Percentiles rank a stretch among this genome's conserved stretches.
These are phyloP conservation scores for Trichogramma pretiosum DNA, from an alignment of 1,140 invertebrate species.

Conservation along the genomic window DNA sequence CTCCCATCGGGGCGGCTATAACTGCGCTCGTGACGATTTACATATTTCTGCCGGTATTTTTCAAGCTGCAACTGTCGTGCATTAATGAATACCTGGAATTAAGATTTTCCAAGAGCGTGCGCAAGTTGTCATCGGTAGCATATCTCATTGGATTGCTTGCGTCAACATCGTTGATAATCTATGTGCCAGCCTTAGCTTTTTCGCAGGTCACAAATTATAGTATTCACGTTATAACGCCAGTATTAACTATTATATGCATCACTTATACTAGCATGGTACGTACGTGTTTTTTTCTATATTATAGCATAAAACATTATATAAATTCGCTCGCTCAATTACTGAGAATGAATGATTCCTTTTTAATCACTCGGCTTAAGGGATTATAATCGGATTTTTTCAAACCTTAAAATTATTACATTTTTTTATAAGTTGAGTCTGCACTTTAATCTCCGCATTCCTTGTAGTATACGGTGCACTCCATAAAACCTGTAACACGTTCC, in stretches of 20 bases:
- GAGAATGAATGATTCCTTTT: too few species aligned
- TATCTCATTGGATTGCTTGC: constrained; percentile 51
- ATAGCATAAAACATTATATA: not conserved
- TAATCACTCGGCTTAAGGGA: too few species aligned
- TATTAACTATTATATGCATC: constrained; percentile 65
- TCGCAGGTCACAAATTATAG: constrained; percentile 59
- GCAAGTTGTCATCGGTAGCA: constrained; percentile 55
- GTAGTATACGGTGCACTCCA: too few species aligned
- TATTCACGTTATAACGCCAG: constrained; percentile 54
- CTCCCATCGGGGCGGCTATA: constrained; percentile 45
- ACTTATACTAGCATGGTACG: constrained; percentile 68
- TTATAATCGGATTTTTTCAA: too few species aligned
- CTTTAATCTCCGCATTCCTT: too few species aligned
- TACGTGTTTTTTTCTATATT: constrained; percentile 8
- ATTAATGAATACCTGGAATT: constrained; percentile 70
- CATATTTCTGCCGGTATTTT: constrained; percentile 66
- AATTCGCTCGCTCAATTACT: too few species aligned
- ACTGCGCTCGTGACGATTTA: constrained; percentile 21
- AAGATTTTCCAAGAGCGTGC: constrained; percentile 54
- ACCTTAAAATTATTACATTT: too few species aligned
- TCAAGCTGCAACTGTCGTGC: constrained; percentile 65
- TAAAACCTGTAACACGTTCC: too few species aligned
- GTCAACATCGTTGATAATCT: constrained; percentile 52
- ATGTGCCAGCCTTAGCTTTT: constrained; percentile 55
- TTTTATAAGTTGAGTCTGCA: too few species aligned